Base-by-base conservation (phyloP, 1,140 invertebrate species). In the Brachystomella parvula region DNA sequence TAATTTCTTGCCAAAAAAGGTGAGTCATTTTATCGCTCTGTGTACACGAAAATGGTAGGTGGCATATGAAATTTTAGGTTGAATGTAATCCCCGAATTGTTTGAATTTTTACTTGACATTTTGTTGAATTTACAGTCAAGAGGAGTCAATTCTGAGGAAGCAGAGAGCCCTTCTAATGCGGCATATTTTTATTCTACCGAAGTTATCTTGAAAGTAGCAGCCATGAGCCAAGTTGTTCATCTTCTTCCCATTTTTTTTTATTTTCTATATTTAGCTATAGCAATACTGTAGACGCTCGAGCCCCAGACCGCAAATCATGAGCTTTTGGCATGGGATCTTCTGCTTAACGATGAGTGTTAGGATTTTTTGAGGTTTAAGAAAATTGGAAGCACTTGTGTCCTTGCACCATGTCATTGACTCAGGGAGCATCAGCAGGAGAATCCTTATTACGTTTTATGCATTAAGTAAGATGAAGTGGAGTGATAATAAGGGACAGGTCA, bases 361-460 rank as follows among this genome's bases (percentile, higher is more conserved):
- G 35, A 39, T 39, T 9, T 9, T 39, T 19, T 9, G 35, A 19
- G 35, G 35, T 39, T 39, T 19, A 19, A 19, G 35, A 39, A 19
- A 39, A n/a, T n/a, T n/a, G 6, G 35, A 39, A 19, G 6, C 19
- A 9, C 6, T 39, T 19, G 19, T 39, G 53, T 57, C 53, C 53
- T 57, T 57, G 6, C 6, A 24, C 6, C 6, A 24, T 57, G 53
- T 57, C 53, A 57, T 21, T 57, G 53, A 57, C 53, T 57, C 53
- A 39, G 19, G 19, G 19, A 39, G 19, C 35, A 9, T 19, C 19
- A 9, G 6, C 35, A 39, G 19, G 35, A n/a, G n/a, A n/a, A n/a
- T n/a, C n/a, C n/a, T n/a, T n/a, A n/a, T n/a, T n/a, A n/a, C n/a
- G n/a, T n/a, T n/a, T n/a, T n/a, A n/a, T n/a, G n/a, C n/a, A n/a